Evolutionary conservation across 2,113 vertebrate species (phyloP), one percentile per base, ranked within the genome.

Genomic region (Andinoacara biseriatus): DNA sequence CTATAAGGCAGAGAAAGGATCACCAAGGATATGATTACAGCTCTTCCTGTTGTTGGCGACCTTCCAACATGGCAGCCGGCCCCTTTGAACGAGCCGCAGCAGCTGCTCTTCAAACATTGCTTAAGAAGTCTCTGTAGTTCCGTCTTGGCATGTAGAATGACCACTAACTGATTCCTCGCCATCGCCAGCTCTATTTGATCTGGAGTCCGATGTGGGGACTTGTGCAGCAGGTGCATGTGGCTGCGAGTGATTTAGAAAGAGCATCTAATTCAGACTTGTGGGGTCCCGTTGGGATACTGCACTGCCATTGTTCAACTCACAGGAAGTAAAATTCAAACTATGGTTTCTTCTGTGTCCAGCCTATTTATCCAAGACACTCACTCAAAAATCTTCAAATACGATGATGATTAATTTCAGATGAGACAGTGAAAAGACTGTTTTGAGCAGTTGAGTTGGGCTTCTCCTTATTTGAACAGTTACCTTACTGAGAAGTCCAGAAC

Each of bases 21-120:
- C 52, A 65, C 33, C 3, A 74, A 83, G 79, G 76, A 86, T 76
- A 57, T 8, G 33, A 69, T 80, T 81, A 56, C 79, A 78, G 54
- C 46, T 43, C 56, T 18, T 59, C 40, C 58, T 79, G 63, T 60
- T 78, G 75, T 80, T 80, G 85, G 80, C 59, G 24, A 57, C 58
- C 7, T 9, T 69, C 63, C 29, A 62, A 65, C 74, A 33, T 3
- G 35, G 17, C 72, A 56, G 56, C 13, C 22, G 10, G 20, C 52
- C 29, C n/a, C 46, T 86, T 83, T 89, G 90, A 87, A 69, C 24
- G 4, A 20, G 22, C 80, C 38, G n/a, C 81, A 29, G 82, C 88
- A 90, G 92, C 91, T 91, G 91, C 60, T 79, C 84, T 49, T 58
- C 76, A 69, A 56, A 72, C 86, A 35, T 88, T 40, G 79, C 86